phyloP scores from a whole-genome alignment of 1,140 invertebrate species.

The Epicauta chinensis region DNA sequence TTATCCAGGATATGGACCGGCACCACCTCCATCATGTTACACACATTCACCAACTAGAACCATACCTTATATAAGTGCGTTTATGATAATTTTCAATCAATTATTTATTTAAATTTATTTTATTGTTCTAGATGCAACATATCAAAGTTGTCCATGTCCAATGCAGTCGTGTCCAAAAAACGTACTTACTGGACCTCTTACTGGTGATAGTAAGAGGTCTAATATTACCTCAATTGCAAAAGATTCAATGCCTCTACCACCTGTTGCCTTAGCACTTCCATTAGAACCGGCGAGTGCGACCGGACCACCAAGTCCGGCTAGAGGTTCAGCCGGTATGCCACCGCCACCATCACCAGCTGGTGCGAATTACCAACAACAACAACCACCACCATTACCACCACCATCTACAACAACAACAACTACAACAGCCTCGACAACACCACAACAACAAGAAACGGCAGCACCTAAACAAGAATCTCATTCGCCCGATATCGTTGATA shows the following conservation, averaged over 20 bases:
- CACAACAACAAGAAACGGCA: too few species aligned
- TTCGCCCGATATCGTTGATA: conserved; percentile 19
- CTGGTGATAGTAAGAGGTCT: conserved; percentile 74
- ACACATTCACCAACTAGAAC: conserved; percentile 59
- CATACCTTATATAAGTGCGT: conserved; percentile 59
- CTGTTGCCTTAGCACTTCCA: conserved; percentile 57
- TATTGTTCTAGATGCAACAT: conserved; percentile 48
- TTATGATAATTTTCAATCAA: conserved; percentile 22
- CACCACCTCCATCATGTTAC: conserved; percentile 58
- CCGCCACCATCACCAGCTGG: conserved; percentile 46
- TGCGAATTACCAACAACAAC: conserved; percentile 36
- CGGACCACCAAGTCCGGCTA: conserved; percentile 60
- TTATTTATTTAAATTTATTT: too few species aligned
- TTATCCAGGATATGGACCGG: conserved; percentile 59
- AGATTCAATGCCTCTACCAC: conserved; percentile 40
- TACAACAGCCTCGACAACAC: conserved; percentile 34
- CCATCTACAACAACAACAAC: conserved; percentile 30
- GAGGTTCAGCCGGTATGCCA: conserved; percentile 55
- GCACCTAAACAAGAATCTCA: conserved; percentile 30
- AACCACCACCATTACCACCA: conserved; percentile 1
- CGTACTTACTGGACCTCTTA: conserved; percentile 93
- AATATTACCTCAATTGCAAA: conserved; percentile 41
- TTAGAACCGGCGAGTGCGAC: conserved; percentile 54
- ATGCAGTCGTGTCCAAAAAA: conserved; percentile 93
- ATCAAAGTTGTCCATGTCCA: conserved; percentile 74